Conservation (phyloP, 1,140 invertebrate species). For the Lasioglossum baleicum region DNA sequence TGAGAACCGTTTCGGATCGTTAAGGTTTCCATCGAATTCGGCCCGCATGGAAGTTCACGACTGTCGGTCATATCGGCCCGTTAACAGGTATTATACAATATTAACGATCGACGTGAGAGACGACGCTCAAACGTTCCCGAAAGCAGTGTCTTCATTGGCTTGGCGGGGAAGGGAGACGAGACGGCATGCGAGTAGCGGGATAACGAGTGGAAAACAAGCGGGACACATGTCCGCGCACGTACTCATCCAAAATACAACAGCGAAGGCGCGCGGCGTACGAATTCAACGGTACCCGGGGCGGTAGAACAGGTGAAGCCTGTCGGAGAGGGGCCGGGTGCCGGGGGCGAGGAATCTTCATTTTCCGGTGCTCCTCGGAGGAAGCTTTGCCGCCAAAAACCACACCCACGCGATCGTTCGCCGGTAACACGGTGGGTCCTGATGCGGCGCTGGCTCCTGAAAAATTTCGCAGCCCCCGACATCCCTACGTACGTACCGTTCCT, state of each 20-base stretch:
- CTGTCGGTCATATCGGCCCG: too few species aligned
- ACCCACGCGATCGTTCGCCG: conserved; percentile 39
- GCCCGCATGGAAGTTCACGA: too few species aligned
- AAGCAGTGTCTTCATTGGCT: too few species aligned
- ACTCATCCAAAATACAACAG: conserved; percentile 34
- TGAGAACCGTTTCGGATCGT: too few species aligned
- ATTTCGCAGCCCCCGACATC: conserved; percentile 40
- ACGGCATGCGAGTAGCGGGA: not conserved
- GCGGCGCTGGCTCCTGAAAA: conserved; percentile 48
- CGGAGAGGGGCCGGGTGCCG: too few species aligned
- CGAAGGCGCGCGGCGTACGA: not conserved
- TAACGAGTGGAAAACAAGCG: not conserved
- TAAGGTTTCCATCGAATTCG: too few species aligned
- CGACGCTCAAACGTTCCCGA: too few species aligned
- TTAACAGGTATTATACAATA: too few species aligned
- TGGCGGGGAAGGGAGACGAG: too few species aligned
- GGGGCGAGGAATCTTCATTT: not conserved
- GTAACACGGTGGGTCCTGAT: conserved; percentile 16
- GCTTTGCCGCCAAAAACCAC: conserved; percentile 56
- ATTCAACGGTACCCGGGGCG: not conserved
- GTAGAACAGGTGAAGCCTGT: not conserved
- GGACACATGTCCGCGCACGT: conserved; percentile 4
- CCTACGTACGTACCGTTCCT: conserved; percentile 2
- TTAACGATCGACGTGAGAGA: too few species aligned
- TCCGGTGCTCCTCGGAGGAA: conserved; percentile 5